A percentile compares a stretch with the other conserved stretches of the same genome.
Conservation (phyloP, 2,888 invertebrate genomes). For the Sericinus montela region DNA sequence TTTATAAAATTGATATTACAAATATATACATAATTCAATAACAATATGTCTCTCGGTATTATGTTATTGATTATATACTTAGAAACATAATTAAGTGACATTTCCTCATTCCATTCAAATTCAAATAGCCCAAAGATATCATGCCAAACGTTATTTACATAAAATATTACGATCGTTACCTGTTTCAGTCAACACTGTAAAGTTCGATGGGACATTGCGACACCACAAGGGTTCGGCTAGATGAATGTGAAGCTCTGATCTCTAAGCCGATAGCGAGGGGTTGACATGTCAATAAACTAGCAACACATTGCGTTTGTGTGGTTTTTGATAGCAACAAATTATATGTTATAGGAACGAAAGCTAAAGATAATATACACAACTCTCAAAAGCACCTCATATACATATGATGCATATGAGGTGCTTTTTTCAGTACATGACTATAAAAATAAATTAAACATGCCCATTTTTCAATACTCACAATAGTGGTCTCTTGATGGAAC, state of each 20-base stretch:
- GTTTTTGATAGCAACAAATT: constrained; percentile 1
- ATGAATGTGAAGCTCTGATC: constrained; percentile 56
- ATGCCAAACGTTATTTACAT: constrained; percentile 31
- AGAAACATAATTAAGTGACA: neutral
- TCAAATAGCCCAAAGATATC: neutral
- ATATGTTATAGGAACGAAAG: neutral
- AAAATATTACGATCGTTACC: constrained; percentile 54
- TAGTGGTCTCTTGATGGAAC: too few relatives aligned
- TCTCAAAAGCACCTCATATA: too few relatives aligned
- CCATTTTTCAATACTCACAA: too few relatives aligned
- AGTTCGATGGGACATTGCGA: constrained; percentile 55
- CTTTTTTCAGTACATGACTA: too few relatives aligned
- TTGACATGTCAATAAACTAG: constrained; percentile 49
- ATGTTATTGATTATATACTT: too few relatives aligned
- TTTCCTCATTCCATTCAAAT: neutral
- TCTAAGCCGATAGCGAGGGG: constrained; percentile 48
- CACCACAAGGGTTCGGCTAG: constrained; percentile 57
- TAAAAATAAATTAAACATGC: too few relatives aligned
- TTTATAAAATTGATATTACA: too few relatives aligned
- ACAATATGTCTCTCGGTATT: too few relatives aligned
- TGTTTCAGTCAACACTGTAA: constrained; percentile 28
- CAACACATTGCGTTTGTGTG: neutral
- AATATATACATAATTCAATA: too few relatives aligned
- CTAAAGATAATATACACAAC: too few relatives aligned
- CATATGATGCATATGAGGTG: too few relatives aligned